These are phyloP conservation scores for Procambarus clarkii DNA, from an alignment of 1,140 invertebrate species.

Conservation along the genomic window DNA sequence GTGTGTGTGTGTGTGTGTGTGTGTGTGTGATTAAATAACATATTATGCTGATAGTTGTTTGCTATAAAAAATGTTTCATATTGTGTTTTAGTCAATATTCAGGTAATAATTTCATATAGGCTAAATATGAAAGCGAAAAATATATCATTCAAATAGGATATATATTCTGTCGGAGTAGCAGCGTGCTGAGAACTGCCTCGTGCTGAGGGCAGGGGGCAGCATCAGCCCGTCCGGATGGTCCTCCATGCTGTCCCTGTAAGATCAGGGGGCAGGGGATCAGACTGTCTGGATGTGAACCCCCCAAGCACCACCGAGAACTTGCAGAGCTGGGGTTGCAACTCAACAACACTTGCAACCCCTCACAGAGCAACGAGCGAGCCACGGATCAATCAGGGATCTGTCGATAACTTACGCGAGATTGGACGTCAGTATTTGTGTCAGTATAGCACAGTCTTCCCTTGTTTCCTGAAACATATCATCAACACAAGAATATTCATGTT, in stretches of 20 bases:
- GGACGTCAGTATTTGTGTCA: no score
- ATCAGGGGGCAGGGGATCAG: not conserved
- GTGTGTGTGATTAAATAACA: not conserved
- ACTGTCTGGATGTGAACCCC: not conserved
- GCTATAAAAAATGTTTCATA: constrained; percentile 10
- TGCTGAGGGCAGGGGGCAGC: not conserved
- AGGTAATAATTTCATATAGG: not conserved
- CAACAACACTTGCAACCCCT: not conserved
- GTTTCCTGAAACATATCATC: not conserved
- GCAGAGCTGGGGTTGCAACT: not conserved
- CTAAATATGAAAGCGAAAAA: not conserved
- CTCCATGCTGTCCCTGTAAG: not conserved
- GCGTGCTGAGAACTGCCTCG: no score
- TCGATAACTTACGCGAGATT: no score
- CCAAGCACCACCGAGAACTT: not conserved
- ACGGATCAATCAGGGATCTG: not conserved
- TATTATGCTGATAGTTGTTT: not conserved
- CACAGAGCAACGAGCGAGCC: not conserved
- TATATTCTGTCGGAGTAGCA: not conserved
- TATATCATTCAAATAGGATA: not conserved
- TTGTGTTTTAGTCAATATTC: constrained; percentile 9
- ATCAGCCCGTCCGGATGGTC: not conserved
- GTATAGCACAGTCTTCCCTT: not conserved
- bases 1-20: not conserved
- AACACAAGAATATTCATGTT: not conserved